Conservation (phyloP, 2,113 vertebrate species). For the Odontophorus gujanensis region DNA sequence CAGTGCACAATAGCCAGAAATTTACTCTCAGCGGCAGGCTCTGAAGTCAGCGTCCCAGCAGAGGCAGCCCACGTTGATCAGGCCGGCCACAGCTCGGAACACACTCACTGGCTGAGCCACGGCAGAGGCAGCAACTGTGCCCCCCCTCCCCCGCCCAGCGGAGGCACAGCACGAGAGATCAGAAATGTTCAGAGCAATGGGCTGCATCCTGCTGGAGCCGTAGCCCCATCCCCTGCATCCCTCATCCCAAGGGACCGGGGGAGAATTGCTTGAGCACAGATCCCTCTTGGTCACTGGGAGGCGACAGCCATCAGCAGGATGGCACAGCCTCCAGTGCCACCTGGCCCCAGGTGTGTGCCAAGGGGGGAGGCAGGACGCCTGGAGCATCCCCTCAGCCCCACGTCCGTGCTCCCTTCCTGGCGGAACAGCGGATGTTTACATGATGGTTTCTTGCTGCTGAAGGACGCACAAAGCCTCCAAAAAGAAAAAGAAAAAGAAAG, state of each 20-base stretch:
- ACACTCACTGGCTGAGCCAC: conserved; percentile 55
- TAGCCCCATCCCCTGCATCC: fast-evolving
- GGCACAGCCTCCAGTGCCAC: background rate
- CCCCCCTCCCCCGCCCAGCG: background rate
- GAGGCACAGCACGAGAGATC: background rate
- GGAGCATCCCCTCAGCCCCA: background rate
- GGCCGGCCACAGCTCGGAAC: conserved; percentile 38
- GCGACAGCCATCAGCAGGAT: background rate
- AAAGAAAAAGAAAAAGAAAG: background rate
- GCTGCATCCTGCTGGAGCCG: background rate
- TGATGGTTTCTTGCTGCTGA: background rate
- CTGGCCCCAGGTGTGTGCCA: fast-evolving
- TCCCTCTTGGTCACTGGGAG: background rate
- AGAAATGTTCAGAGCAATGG: background rate
- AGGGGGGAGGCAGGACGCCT: background rate
- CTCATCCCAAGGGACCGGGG: background rate
- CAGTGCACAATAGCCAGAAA: conserved; percentile 33
- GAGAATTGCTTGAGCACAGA: background rate
- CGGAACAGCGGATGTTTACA: conserved; percentile 44
- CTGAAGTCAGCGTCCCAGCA: conserved; percentile 40
- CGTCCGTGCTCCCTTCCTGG: background rate
- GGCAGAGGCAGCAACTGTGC: background rate
- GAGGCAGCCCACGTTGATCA: conserved; percentile 56
- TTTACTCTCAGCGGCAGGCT: conserved; percentile 38
- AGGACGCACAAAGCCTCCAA: background rate